Evolutionary conservation across 2,797 vertebrate genomes (phyloP).

Genomic region (Hyperoplus immaculatus): DNA sequence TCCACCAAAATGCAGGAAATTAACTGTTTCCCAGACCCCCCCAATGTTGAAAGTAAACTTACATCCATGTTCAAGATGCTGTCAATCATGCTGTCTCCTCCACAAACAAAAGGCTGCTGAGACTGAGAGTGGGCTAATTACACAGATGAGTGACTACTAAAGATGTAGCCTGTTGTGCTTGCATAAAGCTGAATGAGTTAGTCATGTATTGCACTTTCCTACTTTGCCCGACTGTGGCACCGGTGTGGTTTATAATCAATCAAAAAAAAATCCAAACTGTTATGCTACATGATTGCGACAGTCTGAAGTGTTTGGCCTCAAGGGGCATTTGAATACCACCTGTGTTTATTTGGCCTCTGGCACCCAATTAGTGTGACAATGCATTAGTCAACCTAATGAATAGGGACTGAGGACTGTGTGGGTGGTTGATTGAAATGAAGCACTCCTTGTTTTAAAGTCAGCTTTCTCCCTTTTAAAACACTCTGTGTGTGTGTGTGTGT

Average conservation of each 20-base stretch:
- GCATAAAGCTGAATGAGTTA: conserved; percentile 1
- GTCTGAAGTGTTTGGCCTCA: conserved; percentile 10
- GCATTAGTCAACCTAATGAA: conserved; percentile 43
- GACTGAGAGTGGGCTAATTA: conserved; percentile 49
- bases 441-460: conserved; percentile 1
- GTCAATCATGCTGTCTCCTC: neutral
- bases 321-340: conserved; percentile 41
- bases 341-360: conserved; percentile 43
- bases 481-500: too few relatives aligned
- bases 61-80: neutral
- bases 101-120: conserved; percentile 50
- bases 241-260: conserved; percentile 14
- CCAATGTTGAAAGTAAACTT: neutral
- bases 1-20: too few relatives aligned
- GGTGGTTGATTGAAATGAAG: conserved; percentile 7
- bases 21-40: too few relatives aligned
- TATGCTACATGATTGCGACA: conserved; percentile 53
- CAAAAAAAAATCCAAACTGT: neutral
- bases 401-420: conserved; percentile 1
- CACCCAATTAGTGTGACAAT: conserved; percentile 25
- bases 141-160: conserved; percentile 54
- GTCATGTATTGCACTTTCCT: neutral
- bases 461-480: neutral
- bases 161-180: conserved; percentile 22
- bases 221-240: neutral